Evolutionary conservation across 2,888 invertebrate species (phyloP).

Genomic region (Digitonthophagus gazella): DNA sequence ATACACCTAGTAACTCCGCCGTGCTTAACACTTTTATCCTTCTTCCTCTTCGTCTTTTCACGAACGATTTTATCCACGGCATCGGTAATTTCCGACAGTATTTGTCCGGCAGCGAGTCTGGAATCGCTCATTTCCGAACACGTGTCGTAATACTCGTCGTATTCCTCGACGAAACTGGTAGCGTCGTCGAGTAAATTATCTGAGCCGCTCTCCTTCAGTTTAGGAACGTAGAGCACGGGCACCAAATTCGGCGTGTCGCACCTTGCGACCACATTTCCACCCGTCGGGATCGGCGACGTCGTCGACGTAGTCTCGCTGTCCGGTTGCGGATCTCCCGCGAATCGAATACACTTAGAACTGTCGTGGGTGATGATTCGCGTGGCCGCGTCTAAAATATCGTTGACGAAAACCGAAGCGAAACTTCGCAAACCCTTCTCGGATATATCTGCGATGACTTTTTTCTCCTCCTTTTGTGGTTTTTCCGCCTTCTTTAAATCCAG

Average conservation of each 20-base stretch:
- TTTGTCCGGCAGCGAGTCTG: constrained; percentile 38
- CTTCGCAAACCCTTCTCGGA: constrained; percentile 33
- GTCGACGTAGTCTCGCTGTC: constrained; percentile 18
- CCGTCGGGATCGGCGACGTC: constrained; percentile 11
- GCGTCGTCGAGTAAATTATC: constrained; percentile 43
- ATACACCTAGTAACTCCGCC: constrained; percentile 48
- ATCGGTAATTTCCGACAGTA: constrained; percentile 35
- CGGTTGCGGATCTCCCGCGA: constrained; percentile 23
- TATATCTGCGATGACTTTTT: constrained; percentile 19
- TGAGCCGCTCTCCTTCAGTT: constrained; percentile 43
- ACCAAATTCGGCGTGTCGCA: constrained; percentile 44
- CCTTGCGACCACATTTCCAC: constrained; percentile 28
- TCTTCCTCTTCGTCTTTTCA: constrained; percentile 35
- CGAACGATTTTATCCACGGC: constrained; percentile 32
- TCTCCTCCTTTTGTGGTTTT: neutral
- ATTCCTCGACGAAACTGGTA: constrained; percentile 48
- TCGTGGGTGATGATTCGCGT: constrained; percentile 34
- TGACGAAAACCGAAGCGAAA: constrained; percentile 36
- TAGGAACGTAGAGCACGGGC: constrained; percentile 40
- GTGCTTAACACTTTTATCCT: constrained; percentile 47
- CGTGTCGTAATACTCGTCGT: constrained; percentile 46
- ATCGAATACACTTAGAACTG: constrained; percentile 29
- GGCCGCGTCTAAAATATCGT: constrained; percentile 41
- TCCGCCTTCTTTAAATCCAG: constrained; percentile 25
- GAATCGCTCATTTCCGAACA: constrained; percentile 48